Conservation (phyloP, 2,888 invertebrate genomes). For the Mythimna lalbum region DNA sequence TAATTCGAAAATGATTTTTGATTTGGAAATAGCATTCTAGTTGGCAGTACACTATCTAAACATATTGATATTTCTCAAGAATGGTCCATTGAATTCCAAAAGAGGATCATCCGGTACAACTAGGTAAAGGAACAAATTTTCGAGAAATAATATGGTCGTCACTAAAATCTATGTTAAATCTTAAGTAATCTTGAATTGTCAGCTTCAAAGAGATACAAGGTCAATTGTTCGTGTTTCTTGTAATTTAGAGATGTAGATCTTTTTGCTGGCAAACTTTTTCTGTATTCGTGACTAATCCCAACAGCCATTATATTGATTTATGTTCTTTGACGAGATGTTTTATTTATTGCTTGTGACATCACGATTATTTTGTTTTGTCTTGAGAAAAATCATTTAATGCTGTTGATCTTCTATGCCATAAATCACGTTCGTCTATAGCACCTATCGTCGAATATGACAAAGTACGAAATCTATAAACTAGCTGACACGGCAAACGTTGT, state of each 20-base stretch:
- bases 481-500: too few species aligned
- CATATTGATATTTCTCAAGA: neutral
- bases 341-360: constrained; percentile 13
- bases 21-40: neutral
- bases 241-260: constrained; percentile 20
- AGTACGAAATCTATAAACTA: too few species aligned
- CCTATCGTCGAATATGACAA: too few species aligned
- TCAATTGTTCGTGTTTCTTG: constrained; percentile 33
- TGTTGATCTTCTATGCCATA: too few species aligned
- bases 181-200: constrained; percentile 13
- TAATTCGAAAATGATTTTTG: neutral
- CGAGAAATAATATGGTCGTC: neutral
- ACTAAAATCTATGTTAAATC: neutral
- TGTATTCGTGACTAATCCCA: constrained; percentile 30
- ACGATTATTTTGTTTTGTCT: constrained; percentile 6
- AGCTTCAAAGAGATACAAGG: constrained; percentile 21
- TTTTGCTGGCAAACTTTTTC: constrained; percentile 23
- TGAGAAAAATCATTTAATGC: neutral
- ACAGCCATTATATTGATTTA: constrained; percentile 5
- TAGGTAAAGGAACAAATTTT: neutral
- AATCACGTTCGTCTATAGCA: too few species aligned
- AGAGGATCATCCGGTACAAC: too few species aligned
- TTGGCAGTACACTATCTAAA: neutral
- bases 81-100: neutral
- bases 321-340: neutral